Evolutionary conservation across 2,888 invertebrate species (phyloP), one percentile per base, ranked within the genome.

Genomic region (Deroplatys truncata): DNA sequence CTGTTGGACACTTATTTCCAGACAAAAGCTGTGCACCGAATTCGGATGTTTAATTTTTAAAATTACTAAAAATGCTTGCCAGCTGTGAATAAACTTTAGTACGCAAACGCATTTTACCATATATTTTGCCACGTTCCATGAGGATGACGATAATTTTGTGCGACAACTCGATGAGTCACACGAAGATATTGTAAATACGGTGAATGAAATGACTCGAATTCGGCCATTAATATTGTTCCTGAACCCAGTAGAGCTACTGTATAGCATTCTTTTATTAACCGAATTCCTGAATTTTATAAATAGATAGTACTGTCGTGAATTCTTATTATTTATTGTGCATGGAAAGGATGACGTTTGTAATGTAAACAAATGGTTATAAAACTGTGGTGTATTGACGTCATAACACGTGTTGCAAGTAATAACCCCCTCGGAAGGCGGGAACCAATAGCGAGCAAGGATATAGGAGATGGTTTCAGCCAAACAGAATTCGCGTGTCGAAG

Each of bases 391-490:
- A 87, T 88, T 88, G 90, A 88, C 88, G 90, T 90, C 86, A 90
- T 88, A 85, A 88, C 88, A 88, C 86, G 84, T 90, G 88, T 88
- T 90, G 13, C 82, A 84, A 35, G 72, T 82, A 89, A 84, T 87
- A 87, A 84, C 28, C 86, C 35, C 84, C 8, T 88, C 25, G 28
- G 83, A 72, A 82, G 90, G 90, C 90, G 88, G 90, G 88, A 90
- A 83, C 90, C 90, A 88, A 90, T 90, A 49, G 84, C 89, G 84
- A 88, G 84, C 89, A 31, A 84, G 86, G 84, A 89, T 84, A 25
- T 83, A 29, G 56, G 56, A 56, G 31, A 89, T 89, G 56, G 84
- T 86, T 89, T 84, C 89, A 86, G 84, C 89, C 89, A 89, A 86
- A 89, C 89, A 89, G 86, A 89, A 84, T 83, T 89, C 89, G 84